These are phyloP conservation scores for Napeogenes inachia DNA, from an alignment of 2,888 invertebrate species.

Conservation along the genomic window DNA sequence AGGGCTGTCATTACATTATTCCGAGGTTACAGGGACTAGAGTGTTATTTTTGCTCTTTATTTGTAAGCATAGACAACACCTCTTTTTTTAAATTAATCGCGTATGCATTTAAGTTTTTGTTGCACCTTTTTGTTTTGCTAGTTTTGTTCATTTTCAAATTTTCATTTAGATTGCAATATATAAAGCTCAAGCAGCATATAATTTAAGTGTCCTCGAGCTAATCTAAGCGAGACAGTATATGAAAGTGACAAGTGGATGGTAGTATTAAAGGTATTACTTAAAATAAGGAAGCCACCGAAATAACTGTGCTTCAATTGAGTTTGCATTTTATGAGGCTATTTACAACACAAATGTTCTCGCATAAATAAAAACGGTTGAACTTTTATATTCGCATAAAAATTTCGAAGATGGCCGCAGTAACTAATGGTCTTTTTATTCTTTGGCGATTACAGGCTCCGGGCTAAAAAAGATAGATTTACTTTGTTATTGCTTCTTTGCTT, in stretches of 20 bases:
- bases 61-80: constrained; percentile 34
- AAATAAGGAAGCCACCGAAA: constrained; percentile 21
- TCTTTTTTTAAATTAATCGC: constrained; percentile 34
- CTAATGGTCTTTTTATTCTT: constrained; percentile 23
- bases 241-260: not conserved
- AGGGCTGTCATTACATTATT: constrained; percentile 65
- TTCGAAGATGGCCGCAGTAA: constrained; percentile 37
- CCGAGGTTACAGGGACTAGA: constrained; percentile 46
- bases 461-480: constrained; percentile 14
- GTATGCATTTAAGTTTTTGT: constrained; percentile 25
- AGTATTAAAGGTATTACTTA: constrained; percentile 11
- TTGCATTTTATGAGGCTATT: constrained; percentile 63
- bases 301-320: constrained; percentile 45
- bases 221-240: no score
- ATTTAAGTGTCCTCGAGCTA: no score
- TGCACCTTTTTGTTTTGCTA: constrained; percentile 11
- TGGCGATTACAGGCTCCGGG: constrained; percentile 16
- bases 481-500: constrained; percentile 1
- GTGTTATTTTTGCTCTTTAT: constrained; percentile 55
- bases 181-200: no score
- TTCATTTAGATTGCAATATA: no score
- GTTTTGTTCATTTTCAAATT: no score
- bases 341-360: constrained; percentile 56
- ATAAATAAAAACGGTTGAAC: constrained; percentile 48
- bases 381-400: constrained; percentile 54